These are phyloP conservation scores for Synanthedon tipuliformis DNA, from an alignment of 2,888 invertebrate genomes.

Conservation along the genomic window DNA sequence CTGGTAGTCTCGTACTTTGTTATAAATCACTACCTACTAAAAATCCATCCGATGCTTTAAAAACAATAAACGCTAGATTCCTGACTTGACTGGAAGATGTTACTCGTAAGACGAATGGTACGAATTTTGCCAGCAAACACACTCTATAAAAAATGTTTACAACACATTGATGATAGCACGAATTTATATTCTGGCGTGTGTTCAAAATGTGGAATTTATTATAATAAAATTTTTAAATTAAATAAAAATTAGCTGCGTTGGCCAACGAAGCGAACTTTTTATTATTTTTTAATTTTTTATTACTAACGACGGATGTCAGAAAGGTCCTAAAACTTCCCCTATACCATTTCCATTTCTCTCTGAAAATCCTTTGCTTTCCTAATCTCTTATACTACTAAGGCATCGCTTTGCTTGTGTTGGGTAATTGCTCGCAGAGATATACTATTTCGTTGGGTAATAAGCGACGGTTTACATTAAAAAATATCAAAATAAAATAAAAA, in stretches of 20 bases:
- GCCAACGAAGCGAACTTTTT: not conserved
- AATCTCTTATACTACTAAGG: no score
- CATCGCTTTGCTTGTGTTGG: no score
- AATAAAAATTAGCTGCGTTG: not conserved
- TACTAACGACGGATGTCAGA: no score
- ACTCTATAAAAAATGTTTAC: not conserved
- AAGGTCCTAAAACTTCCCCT: no score
- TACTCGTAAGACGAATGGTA: constrained; percentile 2
- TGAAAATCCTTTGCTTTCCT: no score
- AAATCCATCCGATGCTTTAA: not conserved
- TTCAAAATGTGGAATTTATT: constrained; percentile 1
- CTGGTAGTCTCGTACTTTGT: not conserved
- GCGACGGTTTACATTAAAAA: no score
- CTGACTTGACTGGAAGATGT: not conserved
- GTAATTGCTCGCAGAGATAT: no score
- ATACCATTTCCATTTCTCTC: no score
- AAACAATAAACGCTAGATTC: not conserved
- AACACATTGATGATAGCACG: constrained; percentile 1
- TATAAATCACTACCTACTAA: not conserved
- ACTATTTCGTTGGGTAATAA: no score
- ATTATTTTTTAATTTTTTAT: no score
- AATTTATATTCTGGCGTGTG: constrained; percentile 4
- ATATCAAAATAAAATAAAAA: no score
- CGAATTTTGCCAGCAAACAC: constrained; percentile 2
- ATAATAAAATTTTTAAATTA: not conserved